Evolutionary conservation across 2,113 vertebrate species (phyloP).

Genomic region (Leucoraja erinaceus): DNA sequence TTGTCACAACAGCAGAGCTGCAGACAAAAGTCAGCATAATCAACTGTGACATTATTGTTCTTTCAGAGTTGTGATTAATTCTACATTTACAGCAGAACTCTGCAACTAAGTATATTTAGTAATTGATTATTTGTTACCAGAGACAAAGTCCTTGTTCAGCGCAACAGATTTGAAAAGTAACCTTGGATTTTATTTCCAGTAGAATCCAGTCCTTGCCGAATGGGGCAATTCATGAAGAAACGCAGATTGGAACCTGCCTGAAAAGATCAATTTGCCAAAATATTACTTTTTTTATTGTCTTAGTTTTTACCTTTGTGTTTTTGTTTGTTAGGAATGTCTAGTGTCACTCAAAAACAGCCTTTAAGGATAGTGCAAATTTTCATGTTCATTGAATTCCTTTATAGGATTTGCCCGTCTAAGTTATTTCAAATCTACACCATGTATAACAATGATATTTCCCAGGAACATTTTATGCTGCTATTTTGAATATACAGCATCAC

Average conservation of each 20-base stretch:
- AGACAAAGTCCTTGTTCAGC: background rate
- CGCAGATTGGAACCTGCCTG: constrained; percentile 15
- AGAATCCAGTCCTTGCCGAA: background rate
- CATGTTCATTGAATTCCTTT: background rate
- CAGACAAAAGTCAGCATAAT: background rate
- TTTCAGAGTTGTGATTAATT: background rate
- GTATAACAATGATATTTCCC: background rate
- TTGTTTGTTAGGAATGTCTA: background rate
- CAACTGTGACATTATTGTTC: background rate
- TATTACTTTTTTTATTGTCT: background rate
- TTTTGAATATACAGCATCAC: background rate
- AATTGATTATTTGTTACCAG: background rate
- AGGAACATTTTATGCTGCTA: background rate
- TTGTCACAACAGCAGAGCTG: background rate
- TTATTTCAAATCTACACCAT: background rate
- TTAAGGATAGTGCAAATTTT: background rate
- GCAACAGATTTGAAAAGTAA: background rate
- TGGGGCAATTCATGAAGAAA: constrained; percentile 20
- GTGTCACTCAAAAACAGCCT: background rate
- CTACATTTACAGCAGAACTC: background rate
- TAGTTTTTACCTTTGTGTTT: background rate
- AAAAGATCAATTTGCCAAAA: background rate
- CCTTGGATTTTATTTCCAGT: background rate
- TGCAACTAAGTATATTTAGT: background rate
- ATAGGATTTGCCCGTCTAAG: background rate